Conservation (phyloP, 2,113 vertebrate genomes). For the Chitala chitala region DNA sequence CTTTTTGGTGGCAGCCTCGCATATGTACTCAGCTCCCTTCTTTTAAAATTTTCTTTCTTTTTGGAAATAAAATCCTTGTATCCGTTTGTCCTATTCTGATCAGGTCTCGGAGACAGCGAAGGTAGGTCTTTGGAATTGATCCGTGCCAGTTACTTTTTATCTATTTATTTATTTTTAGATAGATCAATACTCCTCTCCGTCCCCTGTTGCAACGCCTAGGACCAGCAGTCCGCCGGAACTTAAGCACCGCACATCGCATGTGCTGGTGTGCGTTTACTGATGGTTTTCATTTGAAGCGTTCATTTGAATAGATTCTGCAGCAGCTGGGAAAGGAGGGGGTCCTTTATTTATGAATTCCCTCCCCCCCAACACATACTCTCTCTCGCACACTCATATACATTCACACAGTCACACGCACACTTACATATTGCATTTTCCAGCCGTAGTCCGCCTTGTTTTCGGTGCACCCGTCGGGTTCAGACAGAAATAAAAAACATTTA, state of each 20-base stretch:
- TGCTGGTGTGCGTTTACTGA: background rate
- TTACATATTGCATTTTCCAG: background rate
- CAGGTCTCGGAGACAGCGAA: slow-evolving; percentile 16
- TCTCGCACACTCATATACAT: background rate
- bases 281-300: slow-evolving; percentile 4
- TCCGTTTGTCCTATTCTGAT: slow-evolving; percentile 16
- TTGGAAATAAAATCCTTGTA: slow-evolving; percentile 23
- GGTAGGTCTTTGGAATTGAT: slow-evolving; percentile 23
- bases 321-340: background rate
- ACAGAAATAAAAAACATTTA: background rate
- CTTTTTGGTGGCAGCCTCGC: slow-evolving; percentile 24
- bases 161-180: slow-evolving; percentile 27
- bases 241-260: background rate
- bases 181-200: slow-evolving; percentile 16
- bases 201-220: background rate
- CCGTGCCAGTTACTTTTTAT: slow-evolving; percentile 14
- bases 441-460: background rate
- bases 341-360: slow-evolving; percentile 21
- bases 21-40: slow-evolving; percentile 12
- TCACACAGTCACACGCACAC: background rate
- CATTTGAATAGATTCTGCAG: slow-evolving; percentile 11
- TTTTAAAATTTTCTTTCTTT: slow-evolving; percentile 15
- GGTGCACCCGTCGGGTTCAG: background rate
- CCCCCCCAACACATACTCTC: background rate
- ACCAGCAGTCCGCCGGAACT: slow-evolving; percentile 6